A percentile compares a stretch with the other conserved stretches of the same genome.
Conservation (phyloP, 2,888 invertebrate species). For the Oscheius sp. region DNA sequence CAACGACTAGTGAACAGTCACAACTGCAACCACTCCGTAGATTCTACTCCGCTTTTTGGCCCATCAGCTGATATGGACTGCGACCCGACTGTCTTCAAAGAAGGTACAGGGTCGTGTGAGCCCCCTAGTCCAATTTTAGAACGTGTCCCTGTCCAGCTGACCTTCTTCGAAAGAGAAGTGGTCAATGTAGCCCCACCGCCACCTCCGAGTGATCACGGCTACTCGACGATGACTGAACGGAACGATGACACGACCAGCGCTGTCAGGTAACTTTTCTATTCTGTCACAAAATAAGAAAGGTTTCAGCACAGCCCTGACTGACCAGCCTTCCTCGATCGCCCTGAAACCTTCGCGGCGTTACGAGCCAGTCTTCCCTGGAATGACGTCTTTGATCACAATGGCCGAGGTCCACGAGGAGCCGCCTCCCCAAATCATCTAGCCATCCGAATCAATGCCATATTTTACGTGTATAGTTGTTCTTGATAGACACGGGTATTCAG, state of each 20-base stretch:
- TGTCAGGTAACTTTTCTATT: slow-evolving; percentile 13
- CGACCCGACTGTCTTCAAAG: slow-evolving; percentile 29
- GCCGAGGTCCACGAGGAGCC: slow-evolving; percentile 35
- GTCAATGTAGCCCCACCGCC: slow-evolving; percentile 55
- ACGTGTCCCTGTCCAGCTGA: slow-evolving; percentile 41
- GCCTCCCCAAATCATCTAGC: slow-evolving; percentile 6
- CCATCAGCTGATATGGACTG: slow-evolving; percentile 22
- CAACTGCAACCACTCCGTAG: slow-evolving; percentile 21
- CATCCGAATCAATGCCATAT: slow-evolving; percentile 7
- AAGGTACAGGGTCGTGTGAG: not conserved
- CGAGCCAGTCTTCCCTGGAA: not conserved
- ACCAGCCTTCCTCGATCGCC: slow-evolving; percentile 7
- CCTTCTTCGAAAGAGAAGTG: slow-evolving; percentile 79
- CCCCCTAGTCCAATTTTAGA: not conserved
- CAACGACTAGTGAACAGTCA: not conserved
- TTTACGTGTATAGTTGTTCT: slow-evolving; percentile 12
- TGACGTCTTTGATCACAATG: slow-evolving; percentile 31
- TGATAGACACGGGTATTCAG: slow-evolving; percentile 10
- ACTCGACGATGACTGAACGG: slow-evolving; percentile 88
- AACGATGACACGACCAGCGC: slow-evolving; percentile 39
- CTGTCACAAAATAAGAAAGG: no score
- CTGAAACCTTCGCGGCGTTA: slow-evolving; percentile 14
- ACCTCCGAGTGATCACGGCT: slow-evolving; percentile 84
- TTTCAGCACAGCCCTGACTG: slow-evolving; percentile 31
- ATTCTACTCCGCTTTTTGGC: slow-evolving; percentile 32